phyloP scores from a whole-genome alignment of 2,113 vertebrate species.

The Copsychus sechellarum region DNA sequence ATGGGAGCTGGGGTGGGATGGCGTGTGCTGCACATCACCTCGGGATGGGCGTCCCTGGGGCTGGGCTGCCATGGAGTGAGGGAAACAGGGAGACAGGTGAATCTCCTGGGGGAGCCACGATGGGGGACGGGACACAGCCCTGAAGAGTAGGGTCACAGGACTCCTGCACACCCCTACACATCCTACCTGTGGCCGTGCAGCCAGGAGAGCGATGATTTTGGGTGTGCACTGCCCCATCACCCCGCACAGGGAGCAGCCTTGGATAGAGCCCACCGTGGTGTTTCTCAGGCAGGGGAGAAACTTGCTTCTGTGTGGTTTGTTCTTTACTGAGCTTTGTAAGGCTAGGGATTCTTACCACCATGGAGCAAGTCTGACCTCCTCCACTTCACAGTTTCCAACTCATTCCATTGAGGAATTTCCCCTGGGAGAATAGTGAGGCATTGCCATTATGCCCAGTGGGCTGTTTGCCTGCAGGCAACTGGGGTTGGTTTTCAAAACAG shows the following conservation, averaged over 20 bases:
- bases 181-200: not conserved
- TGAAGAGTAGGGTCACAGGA: not conserved
- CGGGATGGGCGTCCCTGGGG: not conserved
- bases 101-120: not conserved
- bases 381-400: not conserved
- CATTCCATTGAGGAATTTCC: not conserved
- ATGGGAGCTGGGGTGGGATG: not conserved
- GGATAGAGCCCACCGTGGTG: accelerated
- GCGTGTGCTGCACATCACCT: not conserved
- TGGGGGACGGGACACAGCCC: not conserved
- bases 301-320: not conserved
- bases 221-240: not conserved
- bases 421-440: not conserved
- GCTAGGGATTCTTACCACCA: not conserved
- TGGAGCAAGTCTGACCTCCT: not conserved
- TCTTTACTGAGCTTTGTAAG: not conserved
- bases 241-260: accelerated
- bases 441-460: not conserved
- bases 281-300: not conserved
- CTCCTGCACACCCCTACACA: not conserved
- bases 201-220: not conserved
- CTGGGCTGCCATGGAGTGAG: accelerated
- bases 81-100: not conserved
- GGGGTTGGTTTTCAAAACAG: not conserved
- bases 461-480: not conserved